Percentiles rank a stretch among this genome's conserved stretches.
phyloP scores from a whole-genome alignment of 2,888 invertebrate species.

The Pollenia griseotomentosa region DNA sequence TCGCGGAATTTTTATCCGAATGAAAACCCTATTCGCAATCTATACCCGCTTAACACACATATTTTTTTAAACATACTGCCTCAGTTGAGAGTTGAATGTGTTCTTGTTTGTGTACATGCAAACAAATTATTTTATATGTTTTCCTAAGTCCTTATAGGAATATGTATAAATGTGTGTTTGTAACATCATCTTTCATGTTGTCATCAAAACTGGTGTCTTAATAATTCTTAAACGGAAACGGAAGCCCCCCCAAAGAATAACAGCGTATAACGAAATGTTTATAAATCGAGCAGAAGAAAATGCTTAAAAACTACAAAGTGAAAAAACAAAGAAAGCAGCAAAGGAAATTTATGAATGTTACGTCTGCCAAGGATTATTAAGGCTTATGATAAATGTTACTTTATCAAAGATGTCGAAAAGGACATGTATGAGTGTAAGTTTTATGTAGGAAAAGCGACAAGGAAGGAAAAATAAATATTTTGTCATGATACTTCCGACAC shows the following conservation, averaged over 20 bases:
- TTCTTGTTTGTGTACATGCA: constrained; percentile 32
- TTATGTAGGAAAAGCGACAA: background rate
- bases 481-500: constrained; percentile 70
- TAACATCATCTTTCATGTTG: constrained; percentile 72
- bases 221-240: constrained; percentile 72
- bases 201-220: constrained; percentile 74
- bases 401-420: constrained; percentile 67
- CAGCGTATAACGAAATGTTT: constrained; percentile 60
- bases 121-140: constrained; percentile 69
- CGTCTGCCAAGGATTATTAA: constrained; percentile 74
- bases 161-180: constrained; percentile 17
- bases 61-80: constrained; percentile 52
- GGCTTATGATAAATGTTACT: constrained; percentile 73
- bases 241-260: constrained; percentile 60
- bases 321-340: constrained; percentile 41
- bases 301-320: background rate
- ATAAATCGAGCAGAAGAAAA: constrained; percentile 70
- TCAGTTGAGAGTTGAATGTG: background rate
- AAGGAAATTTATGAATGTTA: constrained; percentile 71
- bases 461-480: constrained; percentile 72
- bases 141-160: constrained; percentile 11
- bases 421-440: constrained; percentile 17
- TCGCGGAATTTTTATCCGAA: no score
- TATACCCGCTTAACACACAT: constrained; percentile 4
- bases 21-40: background rate